Base-by-base conservation (phyloP, 1,140 invertebrate genomes). In the Mya arenaria region DNA sequence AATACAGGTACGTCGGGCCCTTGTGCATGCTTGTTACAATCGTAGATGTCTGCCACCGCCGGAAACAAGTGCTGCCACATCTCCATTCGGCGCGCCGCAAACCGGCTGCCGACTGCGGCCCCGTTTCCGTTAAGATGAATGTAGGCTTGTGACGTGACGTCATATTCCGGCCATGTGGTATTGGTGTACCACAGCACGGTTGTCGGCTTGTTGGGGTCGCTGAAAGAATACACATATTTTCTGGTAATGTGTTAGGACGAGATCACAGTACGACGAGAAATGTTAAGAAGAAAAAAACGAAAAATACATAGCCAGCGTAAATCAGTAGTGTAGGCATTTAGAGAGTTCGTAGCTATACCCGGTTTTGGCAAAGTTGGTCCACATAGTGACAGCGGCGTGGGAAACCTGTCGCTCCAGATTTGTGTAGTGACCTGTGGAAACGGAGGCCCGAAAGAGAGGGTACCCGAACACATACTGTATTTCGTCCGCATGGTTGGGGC, bases 401-500 rank as follows among this genome's bases (percentile, higher is more conserved):
- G 56, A 37, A 28, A 72, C 10, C 19, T 23, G 39, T 72, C 69
- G 34, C 28, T 62, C 66, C 62, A 39, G 36, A 0, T 39, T 8
- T 0, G 48, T 71, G 28, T 58, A 30, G 30, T 62, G 69, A 23
- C 17, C 34, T 30, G 15, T 10, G 17, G n/a, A 5, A 28, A 8
- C 2, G 5, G 52, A 52, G 19, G 1, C 25, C 15, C 32, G 41
- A 13, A 15, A 25, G 4, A 80, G 65, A 13, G 52, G n/a, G n/a
- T 55, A 6, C 0, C 62, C 48, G 10, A 56, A 36, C 25, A 66
- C 32, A 25, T 30, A 66, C 63, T 62, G 41, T 6, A 77, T 25
- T 15, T 77, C 62, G 34, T 77, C 73, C 15, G 34, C 52, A 30
- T 74, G 71, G n/a, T 60, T 60, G 28, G 55, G 39, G 5, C 71